Conservation (phyloP, 2,888 invertebrate genomes). For the Parelbella ahira region DNA sequence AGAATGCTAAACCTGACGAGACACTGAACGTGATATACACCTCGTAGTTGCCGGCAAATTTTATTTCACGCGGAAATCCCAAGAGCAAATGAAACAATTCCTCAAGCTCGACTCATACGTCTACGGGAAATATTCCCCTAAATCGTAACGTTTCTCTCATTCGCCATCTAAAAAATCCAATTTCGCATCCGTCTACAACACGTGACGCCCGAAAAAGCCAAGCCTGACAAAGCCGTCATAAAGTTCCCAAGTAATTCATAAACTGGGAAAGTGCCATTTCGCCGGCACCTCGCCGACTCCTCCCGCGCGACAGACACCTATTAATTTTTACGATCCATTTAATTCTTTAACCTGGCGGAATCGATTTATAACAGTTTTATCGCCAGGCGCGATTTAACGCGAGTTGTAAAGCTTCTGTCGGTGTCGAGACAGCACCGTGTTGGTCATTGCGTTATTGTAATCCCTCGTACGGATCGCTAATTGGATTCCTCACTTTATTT, state of each 20-base stretch:
- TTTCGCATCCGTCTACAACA: constrained; percentile 72
- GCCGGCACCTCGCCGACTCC: constrained; percentile 43
- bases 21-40: constrained; percentile 14
- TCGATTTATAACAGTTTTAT: constrained; percentile 75
- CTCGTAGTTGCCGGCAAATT: not conserved
- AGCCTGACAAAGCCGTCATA: constrained; percentile 67
- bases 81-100: constrained; percentile 29
- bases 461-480: constrained; percentile 45
- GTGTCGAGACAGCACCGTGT: constrained; percentile 33
- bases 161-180: constrained; percentile 69
- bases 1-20: constrained; percentile 15
- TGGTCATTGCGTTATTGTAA: constrained; percentile 40
- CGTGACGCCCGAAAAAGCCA: constrained; percentile 65
- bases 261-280: constrained; percentile 62
- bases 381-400: constrained; percentile 58
- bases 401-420: constrained; percentile 64
- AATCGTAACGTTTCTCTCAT: constrained; percentile 42
- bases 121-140: constrained; percentile 40
- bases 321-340: constrained; percentile 78
- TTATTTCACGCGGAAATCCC: constrained; percentile 12
- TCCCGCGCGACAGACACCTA: constrained; percentile 60
- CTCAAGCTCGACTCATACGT: constrained; percentile 28
- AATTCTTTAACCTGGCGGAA: constrained; percentile 74
- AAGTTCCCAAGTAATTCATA: constrained; percentile 72
- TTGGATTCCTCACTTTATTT: constrained; percentile 57